Evolutionary conservation across 2,888 invertebrate species (phyloP), one percentile per base, ranked within the genome.

Genomic region (Marronus borbonicus): DNA sequence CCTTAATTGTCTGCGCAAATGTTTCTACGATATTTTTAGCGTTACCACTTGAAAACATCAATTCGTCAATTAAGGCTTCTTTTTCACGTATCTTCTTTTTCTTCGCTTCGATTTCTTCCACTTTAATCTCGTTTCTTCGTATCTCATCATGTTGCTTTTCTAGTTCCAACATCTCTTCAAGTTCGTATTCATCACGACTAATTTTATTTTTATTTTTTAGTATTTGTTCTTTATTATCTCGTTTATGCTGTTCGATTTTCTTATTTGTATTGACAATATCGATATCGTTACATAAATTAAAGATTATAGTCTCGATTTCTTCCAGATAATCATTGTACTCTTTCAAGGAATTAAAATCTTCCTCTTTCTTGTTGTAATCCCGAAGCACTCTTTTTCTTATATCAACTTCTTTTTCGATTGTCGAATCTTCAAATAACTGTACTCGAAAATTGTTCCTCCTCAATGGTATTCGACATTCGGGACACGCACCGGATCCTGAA

Each of bases 291-390:
- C 93, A 93, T 83, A 99, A 90, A 90, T 98, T 98, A 88, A 92
- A 98, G 79, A 99, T 94, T 83, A 98, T 95, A 0, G 93, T 93
- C 89, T 98, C 99, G 60, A 98, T 93, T 89, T 97, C 96, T 89
- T 99, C 99, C 83, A 99, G 91, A 88, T 99, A 99, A 88, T 98
- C 96, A 89, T 99, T 98, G 88, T 94, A 99, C 79, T 97, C 98
- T 55, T 92, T 89, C 77, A 97, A 88, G 0, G 93, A 90, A 0
- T 89, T 87, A 87, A 99, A 99, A 88, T 99, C 99, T 82, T 97
- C 97, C 87, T 98, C 97, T 86, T 95, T 97, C 86, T 98, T 97
- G 86, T 98, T 98, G 86, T 95, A 99, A 88, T 98, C 97, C 83
- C 94, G 92, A 12, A 98, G 89, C 28, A 99, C 93, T 82, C 95